Base-by-base conservation (phyloP, 2,797 vertebrate species). In the Chelon auratus region DNA sequence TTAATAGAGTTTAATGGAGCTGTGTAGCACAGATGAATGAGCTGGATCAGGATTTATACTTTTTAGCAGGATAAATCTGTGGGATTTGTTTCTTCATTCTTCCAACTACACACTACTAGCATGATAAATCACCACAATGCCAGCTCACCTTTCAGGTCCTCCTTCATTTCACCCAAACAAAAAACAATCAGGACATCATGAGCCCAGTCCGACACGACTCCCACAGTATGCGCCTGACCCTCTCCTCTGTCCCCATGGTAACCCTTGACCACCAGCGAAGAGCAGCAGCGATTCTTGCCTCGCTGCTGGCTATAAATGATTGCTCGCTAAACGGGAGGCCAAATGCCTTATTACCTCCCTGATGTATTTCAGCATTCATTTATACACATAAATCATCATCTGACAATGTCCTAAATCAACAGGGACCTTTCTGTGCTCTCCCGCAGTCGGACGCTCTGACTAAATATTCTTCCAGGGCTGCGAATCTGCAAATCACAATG, bases 381-480 rank as follows among this genome's bases (percentile, higher is more conserved):
- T 80, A 77, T 64, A 72, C 64, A 55, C 67, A 79, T 70, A 83
- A 82, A 82, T 87, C 80, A 71, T 77, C 75, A 72, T 54, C 53
- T 60, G 78, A 80, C 66, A 64, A 50, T 61, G 66, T 69, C 72
- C 22, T 76, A 67, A 79, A 74, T 80, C 77, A 68, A 18, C n/a
- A 0, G 66, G 65, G 81, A 80, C 53, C 68, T 57, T 51, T 56
- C 50, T 5, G 24, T 20, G 17, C 67, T 12, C 63, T 51, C 17
- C 22, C 17, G 11, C 69, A 9, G 13, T 40, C 2, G 10, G 20
- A 72, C 4, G 24, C 59, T 9, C 45, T 1, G 2, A 64, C 17
- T 84, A 78, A 87, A 89, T 91, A 83, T 85, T 88, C 88, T 40
- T 87, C 87, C 54, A 68, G 61, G 47, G 42, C 69, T 57, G 40